These are phyloP conservation scores for Megathymus violae DNA, from an alignment of 1,140 invertebrate species.

Conservation along the genomic window DNA sequence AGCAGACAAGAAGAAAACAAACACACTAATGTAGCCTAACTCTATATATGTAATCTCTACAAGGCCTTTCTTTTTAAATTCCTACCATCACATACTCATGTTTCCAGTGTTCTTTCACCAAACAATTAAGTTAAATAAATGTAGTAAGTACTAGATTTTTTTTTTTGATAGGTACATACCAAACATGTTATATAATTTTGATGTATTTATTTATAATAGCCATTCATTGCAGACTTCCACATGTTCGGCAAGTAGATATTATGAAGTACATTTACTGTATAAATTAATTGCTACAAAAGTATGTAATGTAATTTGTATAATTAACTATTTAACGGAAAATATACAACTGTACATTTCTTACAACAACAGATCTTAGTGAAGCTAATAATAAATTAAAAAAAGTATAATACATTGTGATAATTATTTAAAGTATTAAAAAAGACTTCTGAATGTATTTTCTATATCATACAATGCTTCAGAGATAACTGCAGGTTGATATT, in stretches of 20 bases:
- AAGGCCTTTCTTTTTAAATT: too few species aligned
- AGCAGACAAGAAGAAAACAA: too few species aligned
- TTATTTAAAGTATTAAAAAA: constrained; percentile 57
- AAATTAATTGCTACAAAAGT: neutral
- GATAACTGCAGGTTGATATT: constrained; percentile 61
- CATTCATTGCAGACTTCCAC: constrained; percentile 13
- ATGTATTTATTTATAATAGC: constrained; percentile 15
- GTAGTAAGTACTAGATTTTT: neutral
- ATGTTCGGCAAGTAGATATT: neutral
- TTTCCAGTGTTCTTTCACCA: too few species aligned
- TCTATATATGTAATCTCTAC: too few species aligned
- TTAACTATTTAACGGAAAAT: constrained; percentile 3
- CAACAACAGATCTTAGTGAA: constrained; percentile 11
- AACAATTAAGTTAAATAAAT: too few species aligned
- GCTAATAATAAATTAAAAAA: constrained; percentile 44
- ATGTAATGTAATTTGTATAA: neutral
- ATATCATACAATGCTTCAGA: constrained; percentile 66
- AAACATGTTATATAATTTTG: too few species aligned
- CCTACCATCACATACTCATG: too few species aligned
- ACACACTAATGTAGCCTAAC: too few species aligned
- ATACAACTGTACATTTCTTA: constrained; percentile 25
- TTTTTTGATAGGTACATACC: too few species aligned
- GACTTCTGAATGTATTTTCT: constrained; percentile 76
- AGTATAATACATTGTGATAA: constrained; percentile 33
- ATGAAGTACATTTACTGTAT: constrained; percentile 2